Evolutionary conservation across 2,888 invertebrate genomes (phyloP).

Genomic region (Diaphora mendica): DNA sequence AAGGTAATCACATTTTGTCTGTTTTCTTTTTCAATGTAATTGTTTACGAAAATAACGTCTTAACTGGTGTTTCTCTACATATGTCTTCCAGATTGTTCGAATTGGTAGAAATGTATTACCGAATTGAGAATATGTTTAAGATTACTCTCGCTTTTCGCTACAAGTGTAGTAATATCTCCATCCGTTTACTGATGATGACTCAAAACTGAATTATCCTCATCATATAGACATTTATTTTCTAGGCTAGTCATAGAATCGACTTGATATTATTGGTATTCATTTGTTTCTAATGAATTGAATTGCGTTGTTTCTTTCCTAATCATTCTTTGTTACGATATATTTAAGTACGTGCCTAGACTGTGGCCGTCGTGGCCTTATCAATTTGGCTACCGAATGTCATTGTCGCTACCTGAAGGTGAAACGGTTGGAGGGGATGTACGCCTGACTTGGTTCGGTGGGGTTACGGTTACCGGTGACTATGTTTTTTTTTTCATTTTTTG

Average conservation of each 20-base stretch:
- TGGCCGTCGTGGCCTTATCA: slow-evolving; percentile 62
- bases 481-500: background rate
- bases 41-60: no score
- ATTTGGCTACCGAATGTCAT: slow-evolving; percentile 65
- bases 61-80: no score
- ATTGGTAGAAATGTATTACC: no score
- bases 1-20: no score
- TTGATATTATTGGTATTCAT: background rate
- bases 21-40: no score
- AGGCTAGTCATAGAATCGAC: no score
- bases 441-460: slow-evolving; percentile 40
- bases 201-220: no score
- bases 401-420: slow-evolving; percentile 24
- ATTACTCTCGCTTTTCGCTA: no score
- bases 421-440: slow-evolving; percentile 44
- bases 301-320: slow-evolving; percentile 26
- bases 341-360: slow-evolving; percentile 43
- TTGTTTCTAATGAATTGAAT: slow-evolving; percentile 33
- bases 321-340: slow-evolving; percentile 11
- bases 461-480: background rate
- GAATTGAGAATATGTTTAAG: no score
- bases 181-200: no score
- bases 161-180: no score
- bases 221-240: background rate
- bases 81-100: no score